phyloP scores from a whole-genome alignment of 1,140 invertebrate species.

The Nephila pilipes region DNA sequence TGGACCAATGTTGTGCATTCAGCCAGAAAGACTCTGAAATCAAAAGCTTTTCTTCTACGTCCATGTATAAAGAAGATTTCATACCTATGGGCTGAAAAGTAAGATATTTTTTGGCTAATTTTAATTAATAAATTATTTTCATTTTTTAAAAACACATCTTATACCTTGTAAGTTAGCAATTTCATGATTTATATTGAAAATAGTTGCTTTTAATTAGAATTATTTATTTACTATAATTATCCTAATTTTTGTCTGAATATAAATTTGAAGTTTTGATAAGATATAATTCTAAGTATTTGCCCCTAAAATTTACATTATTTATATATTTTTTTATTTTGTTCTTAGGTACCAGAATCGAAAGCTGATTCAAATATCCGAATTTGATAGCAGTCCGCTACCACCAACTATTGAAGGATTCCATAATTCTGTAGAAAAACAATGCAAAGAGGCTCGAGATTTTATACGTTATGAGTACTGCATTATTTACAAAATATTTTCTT shows the following conservation, averaged over 20 bases:
- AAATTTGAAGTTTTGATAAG: no score
- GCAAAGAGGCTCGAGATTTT: background rate
- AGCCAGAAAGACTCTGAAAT: slow-evolving; percentile 1
- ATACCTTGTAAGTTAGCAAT: no score
- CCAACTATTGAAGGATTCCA: slow-evolving; percentile 49
- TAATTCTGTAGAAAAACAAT: background rate
- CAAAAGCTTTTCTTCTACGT: slow-evolving; percentile 29
- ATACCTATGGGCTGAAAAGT: slow-evolving; percentile 65
- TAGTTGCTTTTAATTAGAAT: no score
- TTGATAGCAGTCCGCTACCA: slow-evolving; percentile 46
- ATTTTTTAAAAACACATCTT: no score
- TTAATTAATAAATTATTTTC: no score
- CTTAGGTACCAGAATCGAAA: slow-evolving; percentile 48
- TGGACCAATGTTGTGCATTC: slow-evolving; percentile 31
- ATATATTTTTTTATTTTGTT: background rate
- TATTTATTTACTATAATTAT: no score
- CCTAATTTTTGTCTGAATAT: no score
- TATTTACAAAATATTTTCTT: background rate
- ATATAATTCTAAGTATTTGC: no score
- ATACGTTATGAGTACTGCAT: background rate
- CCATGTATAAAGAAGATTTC: slow-evolving; percentile 57
- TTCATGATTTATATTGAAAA: no score
- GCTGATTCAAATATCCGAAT: slow-evolving; percentile 5
- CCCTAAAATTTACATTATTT: no score
- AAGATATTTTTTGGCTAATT: background rate